Conservation (phyloP, 2,113 vertebrate genomes). For the Brachyhypopomus gauderio region DNA sequence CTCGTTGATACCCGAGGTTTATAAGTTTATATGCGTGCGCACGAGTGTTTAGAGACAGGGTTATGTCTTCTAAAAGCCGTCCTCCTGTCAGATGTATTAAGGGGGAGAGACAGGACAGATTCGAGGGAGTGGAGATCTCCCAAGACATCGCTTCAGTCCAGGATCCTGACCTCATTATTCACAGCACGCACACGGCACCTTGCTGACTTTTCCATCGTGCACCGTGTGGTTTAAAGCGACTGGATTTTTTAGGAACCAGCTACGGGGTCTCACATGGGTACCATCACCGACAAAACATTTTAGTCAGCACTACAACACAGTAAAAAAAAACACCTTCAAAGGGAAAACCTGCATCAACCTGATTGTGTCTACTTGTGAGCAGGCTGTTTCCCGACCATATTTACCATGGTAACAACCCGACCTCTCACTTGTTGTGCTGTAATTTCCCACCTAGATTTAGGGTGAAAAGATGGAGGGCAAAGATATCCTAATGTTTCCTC, state of each 20-base stretch:
- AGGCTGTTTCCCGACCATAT: conserved; percentile 31
- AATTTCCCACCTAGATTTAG: conserved; percentile 38
- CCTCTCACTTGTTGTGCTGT: conserved; percentile 30
- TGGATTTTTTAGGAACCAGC: conserved; percentile 11
- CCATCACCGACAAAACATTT: conserved; percentile 41
- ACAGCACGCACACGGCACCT: conserved; percentile 18
- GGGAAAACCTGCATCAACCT: conserved; percentile 32
- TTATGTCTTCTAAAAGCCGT: conserved; percentile 36
- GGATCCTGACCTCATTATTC: conserved; percentile 36
- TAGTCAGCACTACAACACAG: conserved; percentile 1
- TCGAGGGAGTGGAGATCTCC: conserved; percentile 13
- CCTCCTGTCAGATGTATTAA: conserved; percentile 45
- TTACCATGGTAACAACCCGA: conserved; percentile 43
- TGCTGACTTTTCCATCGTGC: conserved; percentile 26
- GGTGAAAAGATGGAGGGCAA: conserved; percentile 11
- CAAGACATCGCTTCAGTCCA: conserved; percentile 42
- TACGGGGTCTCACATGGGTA: conserved; percentile 27
- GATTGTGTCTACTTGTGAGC: conserved; percentile 23
- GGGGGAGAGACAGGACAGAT: conserved; percentile 31
- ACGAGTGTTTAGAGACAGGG: conserved; percentile 28
- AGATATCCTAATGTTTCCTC: conserved; percentile 44
- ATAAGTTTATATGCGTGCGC: conserved; percentile 8
- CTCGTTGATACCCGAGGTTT: conserved; percentile 23
- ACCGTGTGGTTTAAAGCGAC: conserved; percentile 25
- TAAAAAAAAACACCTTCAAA: conserved; percentile 12